Evolutionary conservation across 2,797 vertebrate genomes (phyloP), one percentile per base, ranked within the genome.

Genomic region (Eospalax fontanierii): DNA sequence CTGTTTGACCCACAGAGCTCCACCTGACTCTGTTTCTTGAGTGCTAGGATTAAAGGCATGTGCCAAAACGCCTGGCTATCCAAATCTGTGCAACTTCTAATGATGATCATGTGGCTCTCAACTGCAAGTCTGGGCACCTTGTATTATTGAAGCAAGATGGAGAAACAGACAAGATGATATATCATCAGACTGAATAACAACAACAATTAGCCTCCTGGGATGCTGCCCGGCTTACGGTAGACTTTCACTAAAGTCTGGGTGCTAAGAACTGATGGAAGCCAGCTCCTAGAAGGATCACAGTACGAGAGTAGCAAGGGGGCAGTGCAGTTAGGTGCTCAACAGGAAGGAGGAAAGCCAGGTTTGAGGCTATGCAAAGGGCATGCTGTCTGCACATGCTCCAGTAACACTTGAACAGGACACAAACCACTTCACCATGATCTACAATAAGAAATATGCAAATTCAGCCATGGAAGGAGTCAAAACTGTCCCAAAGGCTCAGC

Each of bases 371-470:
- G 54, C 10, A 11, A 76, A 75, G 71, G 80, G 22, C 33, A 87
- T 0, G 0, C 2, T 66, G 19, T 33, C 33, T 75, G 35, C 40
- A 70, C 87, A 65, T 73, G 46, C 70, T 92, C 35, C 19, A 92
- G 71, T 92, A 88, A 91, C 40, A 91, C 18, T 66, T 54, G 33
- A 65, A 82, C 0, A 43, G 38, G 81, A 91, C 4, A 24, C 3
- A 87, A 97, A 96, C 40, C 38, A 4, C 91, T 93, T 93, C 93
- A 87, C 93, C 40, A 68, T 86, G 81, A 97, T 91, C 93, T 95
- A 89, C 93, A 90, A 82, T 65, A 86, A 97, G 68, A 97, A 97
- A 50, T 40, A 96, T 73, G 96, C 83, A 97, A 96, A 97, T 84
- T 1, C 0, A 96, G 92, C 40, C 71, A 79, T 90, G 76, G 68